Conservation (phyloP, 2,113 vertebrate species). For the human (Homo sapiens) region GRCh38 chr9:71187001-71187500, state of each 20-base stretch:
- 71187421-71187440: not conserved
- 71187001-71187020: not conserved
- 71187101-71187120: not conserved
- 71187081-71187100: slow-evolving; percentile 43
- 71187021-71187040: not conserved
- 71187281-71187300: not conserved
- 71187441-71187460: not conserved
- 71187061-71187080: slow-evolving; percentile 44
- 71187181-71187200: slow-evolving; percentile 20
- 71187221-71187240: not conserved
- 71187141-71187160: slow-evolving; percentile 13
- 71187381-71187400: not conserved
- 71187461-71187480: too few species aligned
- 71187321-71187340: not conserved
- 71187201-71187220: slow-evolving; percentile 10
- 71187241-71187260: not conserved
- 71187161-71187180: slow-evolving; percentile 21
- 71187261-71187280: not conserved
- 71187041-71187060: slow-evolving; percentile 52
- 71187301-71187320: not conserved
- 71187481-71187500: not conserved
- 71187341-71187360: not conserved
- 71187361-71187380: not conserved
- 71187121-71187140: slow-evolving; percentile 14
- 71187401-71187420: not conserved